Evolutionary conservation across 2,797 vertebrate genomes (phyloP).

Genomic region (Hyperoplus immaculatus): DNA sequence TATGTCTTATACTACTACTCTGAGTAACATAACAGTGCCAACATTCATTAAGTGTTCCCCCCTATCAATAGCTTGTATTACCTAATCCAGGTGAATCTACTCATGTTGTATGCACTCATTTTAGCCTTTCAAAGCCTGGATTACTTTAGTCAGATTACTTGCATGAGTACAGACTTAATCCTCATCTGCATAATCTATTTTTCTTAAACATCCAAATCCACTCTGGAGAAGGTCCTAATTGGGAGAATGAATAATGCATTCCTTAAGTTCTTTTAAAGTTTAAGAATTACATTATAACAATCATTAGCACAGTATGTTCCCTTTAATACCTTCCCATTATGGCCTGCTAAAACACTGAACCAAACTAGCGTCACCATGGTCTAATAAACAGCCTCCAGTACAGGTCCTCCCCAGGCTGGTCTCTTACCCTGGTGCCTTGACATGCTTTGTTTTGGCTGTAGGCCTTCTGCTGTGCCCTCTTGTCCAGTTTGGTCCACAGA

Average conservation of each 20-base stretch:
- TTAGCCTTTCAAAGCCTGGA: neutral
- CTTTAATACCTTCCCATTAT: too few species aligned
- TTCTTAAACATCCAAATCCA: slow-evolving; percentile 17
- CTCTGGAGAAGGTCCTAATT: slow-evolving; percentile 10
- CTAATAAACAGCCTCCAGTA: too few species aligned
- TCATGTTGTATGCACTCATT: neutral
- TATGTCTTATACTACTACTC: neutral
- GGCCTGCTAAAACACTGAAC: neutral
- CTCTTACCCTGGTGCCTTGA: slow-evolving; percentile 90
- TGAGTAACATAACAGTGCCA: neutral
- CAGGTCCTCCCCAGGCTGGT: neutral
- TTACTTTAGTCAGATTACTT: slow-evolving; percentile 16
- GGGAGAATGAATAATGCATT: slow-evolving; percentile 16
- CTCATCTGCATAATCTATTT: slow-evolving; percentile 16
- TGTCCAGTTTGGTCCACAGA: slow-evolving; percentile 97
- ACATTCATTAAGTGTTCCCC: neutral
- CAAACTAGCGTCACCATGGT: neutral
- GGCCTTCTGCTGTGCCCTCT: slow-evolving; percentile 93
- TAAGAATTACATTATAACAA: neutral
- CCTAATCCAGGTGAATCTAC: neutral
- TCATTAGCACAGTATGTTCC: neutral
- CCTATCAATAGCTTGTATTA: neutral
- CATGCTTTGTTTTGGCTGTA: slow-evolving; percentile 93
- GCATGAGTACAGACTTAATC: slow-evolving; percentile 31
- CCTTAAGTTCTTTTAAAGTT: neutral